phyloP scores from a whole-genome alignment of 2,113 vertebrate genomes.

The Zosterops pallidus region DNA sequence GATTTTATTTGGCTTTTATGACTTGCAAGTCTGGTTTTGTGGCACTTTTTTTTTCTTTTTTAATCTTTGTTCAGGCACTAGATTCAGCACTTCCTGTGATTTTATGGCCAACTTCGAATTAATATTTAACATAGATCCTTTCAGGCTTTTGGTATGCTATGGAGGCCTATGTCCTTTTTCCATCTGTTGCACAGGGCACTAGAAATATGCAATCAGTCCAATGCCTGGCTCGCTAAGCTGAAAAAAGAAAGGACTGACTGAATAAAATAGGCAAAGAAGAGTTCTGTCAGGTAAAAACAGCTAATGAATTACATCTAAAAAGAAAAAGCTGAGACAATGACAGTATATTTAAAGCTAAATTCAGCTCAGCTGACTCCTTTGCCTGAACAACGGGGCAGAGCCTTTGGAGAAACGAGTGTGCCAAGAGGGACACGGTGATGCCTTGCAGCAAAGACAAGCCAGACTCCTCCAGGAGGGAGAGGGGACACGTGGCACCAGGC shows the following conservation, averaged over 20 bases:
- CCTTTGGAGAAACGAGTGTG: background rate
- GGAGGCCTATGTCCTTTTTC: background rate
- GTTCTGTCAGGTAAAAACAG: background rate
- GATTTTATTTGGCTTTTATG: background rate
- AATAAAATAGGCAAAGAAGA: background rate
- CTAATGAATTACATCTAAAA: background rate
- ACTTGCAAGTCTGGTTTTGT: background rate
- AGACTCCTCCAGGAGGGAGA: background rate
- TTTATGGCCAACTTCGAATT: background rate
- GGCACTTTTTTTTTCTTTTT: background rate
- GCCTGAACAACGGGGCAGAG: background rate
- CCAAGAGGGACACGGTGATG: fast-evolving
- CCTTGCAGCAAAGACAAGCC: background rate
- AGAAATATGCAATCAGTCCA: background rate
- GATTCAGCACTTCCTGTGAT: background rate
- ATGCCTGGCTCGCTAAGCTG: background rate
- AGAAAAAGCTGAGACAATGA: background rate
- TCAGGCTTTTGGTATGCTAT: background rate
- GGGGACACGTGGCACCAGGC: background rate
- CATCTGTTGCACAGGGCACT: background rate
- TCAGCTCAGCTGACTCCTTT: background rate
- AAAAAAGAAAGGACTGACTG: background rate
- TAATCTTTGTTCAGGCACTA: background rate
- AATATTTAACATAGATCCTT: background rate
- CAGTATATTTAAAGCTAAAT: background rate